Conservation (phyloP, 2,113 vertebrate genomes). For the Aphyosemion australe region DNA sequence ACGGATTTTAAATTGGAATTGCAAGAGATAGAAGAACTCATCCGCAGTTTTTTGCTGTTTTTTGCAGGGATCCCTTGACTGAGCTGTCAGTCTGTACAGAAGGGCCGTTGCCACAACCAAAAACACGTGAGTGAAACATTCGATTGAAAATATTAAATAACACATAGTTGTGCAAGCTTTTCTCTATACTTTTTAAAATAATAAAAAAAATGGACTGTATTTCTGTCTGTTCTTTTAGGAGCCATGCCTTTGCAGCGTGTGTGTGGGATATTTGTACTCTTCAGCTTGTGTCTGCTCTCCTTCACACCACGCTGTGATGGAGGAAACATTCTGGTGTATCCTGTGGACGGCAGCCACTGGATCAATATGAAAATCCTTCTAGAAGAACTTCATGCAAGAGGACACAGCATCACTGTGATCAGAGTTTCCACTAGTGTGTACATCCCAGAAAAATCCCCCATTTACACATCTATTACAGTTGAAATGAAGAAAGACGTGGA, state of each 20-base stretch:
- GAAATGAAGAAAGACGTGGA: background rate
- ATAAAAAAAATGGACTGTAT: background rate
- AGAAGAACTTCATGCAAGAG: slow-evolving; percentile 71
- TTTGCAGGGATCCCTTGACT: no score
- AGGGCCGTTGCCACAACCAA: background rate
- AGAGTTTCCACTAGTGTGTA: slow-evolving; percentile 67
- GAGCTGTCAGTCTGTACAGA: no score
- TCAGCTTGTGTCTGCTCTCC: slow-evolving; percentile 42
- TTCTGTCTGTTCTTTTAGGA: slow-evolving; percentile 25
- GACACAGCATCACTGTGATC: slow-evolving; percentile 79
- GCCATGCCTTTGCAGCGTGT: background rate
- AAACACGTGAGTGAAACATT: slow-evolving; percentile 17
- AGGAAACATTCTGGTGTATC: slow-evolving; percentile 73
- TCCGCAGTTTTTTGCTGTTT: no score
- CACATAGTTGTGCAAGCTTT: no score
- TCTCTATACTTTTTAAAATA: background rate
- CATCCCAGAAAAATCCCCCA: slow-evolving; percentile 66
- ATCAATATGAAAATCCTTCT: slow-evolving; percentile 77
- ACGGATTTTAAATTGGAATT: no score
- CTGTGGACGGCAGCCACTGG: slow-evolving; percentile 78
- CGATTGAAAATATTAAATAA: no score
- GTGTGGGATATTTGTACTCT: slow-evolving; percentile 18
- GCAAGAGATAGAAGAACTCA: no score
- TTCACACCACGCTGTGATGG: slow-evolving; percentile 48
- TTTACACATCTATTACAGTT: slow-evolving; percentile 51